Evolutionary conservation across 2,888 invertebrate genomes (phyloP).

Genomic region (Aelia acuminata): DNA sequence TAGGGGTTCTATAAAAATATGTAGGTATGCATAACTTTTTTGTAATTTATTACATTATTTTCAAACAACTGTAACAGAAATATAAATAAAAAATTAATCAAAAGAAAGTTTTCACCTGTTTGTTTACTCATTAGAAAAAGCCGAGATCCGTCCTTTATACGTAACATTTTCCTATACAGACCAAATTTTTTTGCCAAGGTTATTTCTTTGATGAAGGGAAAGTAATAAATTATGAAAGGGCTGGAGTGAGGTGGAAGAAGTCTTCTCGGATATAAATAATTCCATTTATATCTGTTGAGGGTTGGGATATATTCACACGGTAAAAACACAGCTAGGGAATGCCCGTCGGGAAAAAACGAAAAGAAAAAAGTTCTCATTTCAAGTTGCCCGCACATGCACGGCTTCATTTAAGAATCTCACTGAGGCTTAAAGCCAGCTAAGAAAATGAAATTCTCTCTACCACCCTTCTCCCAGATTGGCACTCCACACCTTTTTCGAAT

Average conservation of each 20-base stretch:
- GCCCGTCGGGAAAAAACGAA: neutral
- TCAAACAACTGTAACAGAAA: neutral
- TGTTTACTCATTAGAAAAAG: neutral
- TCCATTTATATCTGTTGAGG: slow-evolving; percentile 46
- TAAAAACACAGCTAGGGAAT: slow-evolving; percentile 7
- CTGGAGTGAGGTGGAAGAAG: neutral
- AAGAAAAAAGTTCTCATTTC: slow-evolving; percentile 27
- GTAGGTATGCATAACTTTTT: too few species aligned
- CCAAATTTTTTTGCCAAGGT: neutral
- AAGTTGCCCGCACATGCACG: slow-evolving; percentile 32
- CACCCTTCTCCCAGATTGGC: neutral
- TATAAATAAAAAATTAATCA: neutral
- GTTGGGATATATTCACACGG: slow-evolving; percentile 23
- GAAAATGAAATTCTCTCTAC: slow-evolving; percentile 30
- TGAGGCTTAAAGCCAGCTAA: slow-evolving; percentile 27
- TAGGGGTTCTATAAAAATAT: too few species aligned
- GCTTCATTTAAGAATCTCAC: slow-evolving; percentile 43
- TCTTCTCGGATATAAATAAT: slow-evolving; percentile 33
- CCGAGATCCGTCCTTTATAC: neutral
- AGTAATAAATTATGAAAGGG: slow-evolving; percentile 36
- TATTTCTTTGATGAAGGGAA: slow-evolving; percentile 37
- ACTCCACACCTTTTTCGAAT: neutral
- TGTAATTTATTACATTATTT: neutral
- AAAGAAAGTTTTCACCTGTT: neutral
- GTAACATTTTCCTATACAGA: neutral